Evolutionary conservation across 2,113 vertebrate genomes (phyloP), one percentile per base, ranked within the genome.

Genomic region (Nothocercus nigrocapillus): DNA sequence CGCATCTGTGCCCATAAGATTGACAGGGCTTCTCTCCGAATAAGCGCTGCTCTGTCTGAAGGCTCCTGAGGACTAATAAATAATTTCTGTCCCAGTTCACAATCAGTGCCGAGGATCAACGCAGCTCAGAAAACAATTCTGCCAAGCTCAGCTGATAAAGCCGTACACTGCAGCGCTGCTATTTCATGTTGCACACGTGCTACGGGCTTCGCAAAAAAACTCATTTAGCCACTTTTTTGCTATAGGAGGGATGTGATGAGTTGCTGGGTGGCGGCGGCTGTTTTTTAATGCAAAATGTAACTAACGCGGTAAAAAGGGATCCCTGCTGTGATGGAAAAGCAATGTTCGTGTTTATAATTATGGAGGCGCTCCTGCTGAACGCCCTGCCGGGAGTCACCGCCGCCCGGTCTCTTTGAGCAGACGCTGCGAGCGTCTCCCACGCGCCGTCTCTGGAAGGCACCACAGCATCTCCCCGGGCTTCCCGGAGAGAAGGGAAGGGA

Each of bases 131-230:
- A 74, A 93, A 77, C 85, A 95, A 95, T 84, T 75, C 88, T 73
- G 59, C 80, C 73, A 90, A 17, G 90, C 76, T 93, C 88, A 72
- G 73, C 90, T 93, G 93, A 93, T 92, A 92, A 90, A 95, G 76
- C 80, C 25, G 11, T n/a, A 45, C 1, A 14, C 80, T 63, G 80
- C 79, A 90, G 78, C 56, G 22, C 80, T 34, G 73, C 21, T 82
- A 70, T 28, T 85, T 70, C 16, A 2, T 15, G 44, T 59, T 45
- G 80, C 88, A 81, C 63, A 27, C 72, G 70, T 82, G 81, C 83
- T 78, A 90, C 80, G 92, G 0, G 0, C 47, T 88, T 81, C 73
- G 58, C 5, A 5, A 45, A 44, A 44, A 86, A 94, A 68, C 56
- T 81, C 86, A 96, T 90, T 59, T 63, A 92, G 90, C 88, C 64